Base-by-base conservation (phyloP, 2,888 invertebrate genomes). In the Megastigmus dorsalis region DNA sequence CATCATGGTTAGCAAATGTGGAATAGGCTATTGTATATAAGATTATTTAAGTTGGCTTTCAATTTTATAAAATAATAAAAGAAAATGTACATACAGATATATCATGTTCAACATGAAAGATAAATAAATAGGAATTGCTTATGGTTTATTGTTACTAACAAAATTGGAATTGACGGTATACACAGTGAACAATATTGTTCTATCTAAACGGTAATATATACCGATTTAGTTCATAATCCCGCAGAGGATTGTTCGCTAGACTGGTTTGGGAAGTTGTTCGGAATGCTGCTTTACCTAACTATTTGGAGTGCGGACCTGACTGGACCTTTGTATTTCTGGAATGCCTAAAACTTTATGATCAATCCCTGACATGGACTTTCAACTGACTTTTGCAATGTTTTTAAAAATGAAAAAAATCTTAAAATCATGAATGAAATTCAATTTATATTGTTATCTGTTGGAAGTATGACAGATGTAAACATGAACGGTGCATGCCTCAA, bases 291-390 rank as follows among this genome's bases (percentile, higher is more conserved):
- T 82, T 54, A 71, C 50, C 55, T 79, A 79, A 79, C 77, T 76
- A 62, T 72, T 50, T 78, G 77, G 76, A 78, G 65, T 76, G 80
- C 82, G 83, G 79, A 84, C 82, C 83, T 83, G 84, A 84, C 82
- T 82, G 82, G 80, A 78, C 75, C 45, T 63, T 68, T 78, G 6
- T 36, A 59, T 50, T 41, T 52, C 33, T 60, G 45, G 26, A 26
- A 63, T 33, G 1, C 36, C 15, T 52, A 9, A 28, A 59, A 48
- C 23, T 18, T n/a, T 41, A 3, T 36, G 7, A 15, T 41, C 23
- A 20, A 48, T 13, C 30, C 41, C 15, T 28, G 45, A 65, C 38
- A 28, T 57, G 1, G 38, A 68, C 36, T 59, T 23, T 18, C 10
- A 13, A 50, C n/a, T 38, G 57, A 57, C 57, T 13, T 6, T 41